Percentiles rank a stretch among this genome's conserved stretches.
Evolutionary conservation across 2,797 vertebrate genomes (phyloP).

Genomic region (Anolis apletophallus): DNA sequence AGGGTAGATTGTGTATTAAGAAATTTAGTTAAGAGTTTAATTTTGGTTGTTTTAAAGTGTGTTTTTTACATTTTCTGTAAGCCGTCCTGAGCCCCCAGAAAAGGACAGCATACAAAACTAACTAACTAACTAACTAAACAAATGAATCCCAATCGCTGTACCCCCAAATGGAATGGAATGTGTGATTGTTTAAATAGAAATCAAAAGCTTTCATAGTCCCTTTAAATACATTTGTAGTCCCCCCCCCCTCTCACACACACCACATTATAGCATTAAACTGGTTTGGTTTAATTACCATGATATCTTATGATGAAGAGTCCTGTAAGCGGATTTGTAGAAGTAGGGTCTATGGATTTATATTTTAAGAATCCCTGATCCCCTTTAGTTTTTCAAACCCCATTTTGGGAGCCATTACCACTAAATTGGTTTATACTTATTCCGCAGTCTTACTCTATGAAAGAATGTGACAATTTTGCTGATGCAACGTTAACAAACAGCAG

Average conservation of each 20-base stretch:
- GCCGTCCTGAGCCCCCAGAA: no score
- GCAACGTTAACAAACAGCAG: slow-evolving; percentile 44
- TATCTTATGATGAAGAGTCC: not conserved
- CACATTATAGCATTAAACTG: not conserved
- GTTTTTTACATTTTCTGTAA: no score
- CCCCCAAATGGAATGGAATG: no score
- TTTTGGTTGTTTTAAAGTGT: no score
- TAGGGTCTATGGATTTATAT: not conserved
- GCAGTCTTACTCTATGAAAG: slow-evolving; percentile 34
- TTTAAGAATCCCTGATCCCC: not conserved
- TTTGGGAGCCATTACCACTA: not conserved
- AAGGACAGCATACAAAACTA: no score
- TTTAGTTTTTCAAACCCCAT: not conserved
- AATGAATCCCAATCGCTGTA: no score
- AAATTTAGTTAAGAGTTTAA: no score
- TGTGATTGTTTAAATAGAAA: no score
- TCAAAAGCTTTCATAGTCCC: no score
- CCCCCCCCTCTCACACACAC: no score
- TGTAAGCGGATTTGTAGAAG: not conserved
- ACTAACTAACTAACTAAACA: no score
- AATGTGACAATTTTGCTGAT: slow-evolving; percentile 56
- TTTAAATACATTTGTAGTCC: not conserved
- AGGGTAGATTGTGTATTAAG: no score
- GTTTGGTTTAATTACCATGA: not conserved
- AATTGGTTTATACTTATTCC: slow-evolving; percentile 16